These are phyloP conservation scores for Dendrocincla fuliginosa DNA, from an alignment of 2,797 vertebrate genomes.

Conservation along the genomic window DNA sequence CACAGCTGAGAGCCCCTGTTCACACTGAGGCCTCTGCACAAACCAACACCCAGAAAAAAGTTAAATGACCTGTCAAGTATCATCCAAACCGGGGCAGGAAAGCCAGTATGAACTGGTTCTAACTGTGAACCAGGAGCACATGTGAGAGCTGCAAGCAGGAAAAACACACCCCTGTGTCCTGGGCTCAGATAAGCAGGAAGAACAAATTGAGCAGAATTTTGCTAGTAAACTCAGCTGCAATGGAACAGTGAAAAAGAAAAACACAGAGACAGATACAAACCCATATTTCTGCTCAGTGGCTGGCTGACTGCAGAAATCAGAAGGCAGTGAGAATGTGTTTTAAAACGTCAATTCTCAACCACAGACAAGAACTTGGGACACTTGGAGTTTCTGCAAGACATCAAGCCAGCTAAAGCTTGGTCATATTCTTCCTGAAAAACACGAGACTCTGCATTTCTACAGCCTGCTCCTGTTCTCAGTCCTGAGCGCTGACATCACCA, in stretches of 20 bases:
- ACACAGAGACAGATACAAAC: background rate
- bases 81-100: background rate
- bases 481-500: background rate
- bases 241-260: background rate
- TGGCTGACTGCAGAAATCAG: background rate
- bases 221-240: background rate
- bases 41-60: background rate
- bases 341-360: background rate
- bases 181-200: background rate
- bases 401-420: background rate
- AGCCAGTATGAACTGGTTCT: background rate
- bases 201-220: background rate
- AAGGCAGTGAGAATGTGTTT: background rate
- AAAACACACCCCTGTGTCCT: background rate
- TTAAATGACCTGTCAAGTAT: no score
- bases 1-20: background rate
- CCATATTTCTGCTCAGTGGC: background rate
- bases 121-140: background rate
- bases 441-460: background rate
- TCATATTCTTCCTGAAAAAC: background rate
- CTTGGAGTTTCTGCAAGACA: background rate
- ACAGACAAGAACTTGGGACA: background rate
- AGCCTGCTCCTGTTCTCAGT: background rate
- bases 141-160: background rate
- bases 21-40: background rate